phyloP scores from a whole-genome alignment of 2,797 vertebrate genomes.

The Chloroceryle inda region DNA sequence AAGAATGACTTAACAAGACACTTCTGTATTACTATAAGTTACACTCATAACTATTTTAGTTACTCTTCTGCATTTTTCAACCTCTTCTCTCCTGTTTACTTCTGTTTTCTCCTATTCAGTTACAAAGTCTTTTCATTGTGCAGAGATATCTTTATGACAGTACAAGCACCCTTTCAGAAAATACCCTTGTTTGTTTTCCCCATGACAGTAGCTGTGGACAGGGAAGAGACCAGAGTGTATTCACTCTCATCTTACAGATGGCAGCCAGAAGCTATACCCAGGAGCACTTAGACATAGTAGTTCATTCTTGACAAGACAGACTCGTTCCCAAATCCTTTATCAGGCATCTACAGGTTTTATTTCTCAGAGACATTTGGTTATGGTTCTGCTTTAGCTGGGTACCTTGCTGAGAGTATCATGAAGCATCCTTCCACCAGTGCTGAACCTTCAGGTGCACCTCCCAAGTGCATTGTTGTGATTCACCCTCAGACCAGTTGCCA shows the following conservation, averaged over 20 bases:
- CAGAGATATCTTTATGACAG: neutral
- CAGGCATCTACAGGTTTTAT: neutral
- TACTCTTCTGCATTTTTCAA: neutral
- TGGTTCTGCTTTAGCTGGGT: neutral
- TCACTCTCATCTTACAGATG: accelerated
- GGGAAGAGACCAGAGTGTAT: neutral
- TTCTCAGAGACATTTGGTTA: neutral
- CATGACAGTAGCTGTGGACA: accelerated
- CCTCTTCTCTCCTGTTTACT: neutral
- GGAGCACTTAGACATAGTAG: neutral
- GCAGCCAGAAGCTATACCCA: neutral
- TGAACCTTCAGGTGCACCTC: neutral
- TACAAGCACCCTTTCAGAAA: neutral
- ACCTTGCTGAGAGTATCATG: neutral
- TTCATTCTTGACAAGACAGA: neutral
- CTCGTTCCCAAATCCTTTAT: neutral
- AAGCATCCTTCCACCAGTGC: neutral
- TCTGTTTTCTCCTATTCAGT: neutral
- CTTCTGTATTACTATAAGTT: neutral
- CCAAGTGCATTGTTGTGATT: neutral
- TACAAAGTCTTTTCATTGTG: neutral
- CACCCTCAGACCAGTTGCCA: neutral
- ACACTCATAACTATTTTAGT: neutral
- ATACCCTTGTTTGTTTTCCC: neutral
- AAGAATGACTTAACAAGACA: neutral